Conservation (phyloP, 1,140 invertebrate genomes). For the Teleogryllus occipitalis region DNA sequence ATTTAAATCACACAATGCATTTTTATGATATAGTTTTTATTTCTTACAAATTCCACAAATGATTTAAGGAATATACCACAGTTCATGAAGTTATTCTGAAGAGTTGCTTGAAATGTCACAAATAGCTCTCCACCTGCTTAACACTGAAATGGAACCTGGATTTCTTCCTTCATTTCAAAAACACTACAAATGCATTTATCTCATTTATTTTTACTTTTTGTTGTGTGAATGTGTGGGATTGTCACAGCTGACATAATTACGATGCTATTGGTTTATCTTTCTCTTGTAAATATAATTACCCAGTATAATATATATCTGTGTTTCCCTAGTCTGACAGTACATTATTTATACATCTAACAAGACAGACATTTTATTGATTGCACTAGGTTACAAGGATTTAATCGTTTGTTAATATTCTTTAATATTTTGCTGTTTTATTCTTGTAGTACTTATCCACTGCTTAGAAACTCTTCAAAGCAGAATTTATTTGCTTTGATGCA, state of each 20-base stretch:
- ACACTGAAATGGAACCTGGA: slow-evolving; percentile 10
- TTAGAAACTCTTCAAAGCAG: not conserved
- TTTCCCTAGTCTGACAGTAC: not conserved
- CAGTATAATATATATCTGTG: slow-evolving; percentile 10
- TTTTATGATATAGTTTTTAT: slow-evolving; percentile 16
- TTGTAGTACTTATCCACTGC: not conserved
- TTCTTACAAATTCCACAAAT: slow-evolving; percentile 20
- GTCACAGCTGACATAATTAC: slow-evolving; percentile 19
- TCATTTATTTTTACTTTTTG: slow-evolving; percentile 15
- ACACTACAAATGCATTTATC: slow-evolving; percentile 10
- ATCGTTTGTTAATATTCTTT: not conserved
- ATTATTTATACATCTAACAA: slow-evolving; percentile 17
- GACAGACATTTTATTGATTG: slow-evolving; percentile 20
- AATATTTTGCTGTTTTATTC: slow-evolving; percentile 3
- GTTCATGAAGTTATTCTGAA: slow-evolving; percentile 12
- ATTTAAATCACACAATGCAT: not conserved
- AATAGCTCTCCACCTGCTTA: slow-evolving; percentile 12
- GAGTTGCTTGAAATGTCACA: slow-evolving; percentile 7
- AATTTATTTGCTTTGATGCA: not conserved
- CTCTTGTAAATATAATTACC: slow-evolving; percentile 18
- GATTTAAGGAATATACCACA: slow-evolving; percentile 11
- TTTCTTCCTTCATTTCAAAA: not conserved
- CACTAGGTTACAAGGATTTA: slow-evolving; percentile 17
- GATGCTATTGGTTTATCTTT: slow-evolving; percentile 16
- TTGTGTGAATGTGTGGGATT: slow-evolving; percentile 15